Base-by-base conservation (phyloP, 2,888 invertebrate genomes). In the Auanema sp. region DNA sequence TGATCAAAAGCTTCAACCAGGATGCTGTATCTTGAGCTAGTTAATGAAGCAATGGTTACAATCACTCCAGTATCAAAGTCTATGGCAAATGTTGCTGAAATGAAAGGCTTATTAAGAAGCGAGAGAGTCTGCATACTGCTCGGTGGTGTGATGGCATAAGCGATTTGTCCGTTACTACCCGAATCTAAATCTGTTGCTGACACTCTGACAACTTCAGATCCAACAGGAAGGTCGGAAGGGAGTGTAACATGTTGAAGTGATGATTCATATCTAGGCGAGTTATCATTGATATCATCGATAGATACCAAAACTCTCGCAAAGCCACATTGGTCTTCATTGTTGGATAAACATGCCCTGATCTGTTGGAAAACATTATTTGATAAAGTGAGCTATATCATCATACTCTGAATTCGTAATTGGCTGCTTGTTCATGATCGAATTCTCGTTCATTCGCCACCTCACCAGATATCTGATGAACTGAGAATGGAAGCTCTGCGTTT, bases 241-340 rank as follows among this genome's bases (percentile, higher is more conserved):
- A 81, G 68, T 10, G 72, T 75, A 1, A 77, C 64, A 23, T 69
- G 66, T 25, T 73, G 61, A 3, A 65, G 58, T 12, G 65, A 59
- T 33, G 72, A 64, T 12, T 64, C 44, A 43, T 81, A 76, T 5
- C 60, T 55, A 11, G 81, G 81, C 2, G 76, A 14, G 51, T 81
- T 81, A 66, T 81, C 81, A 59, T 81, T 81, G 24, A 69, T 61
- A 59, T 81, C 81, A 8, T 68, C 68, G 1, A 81, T 73, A 23
- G 69, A 47, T 3, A 74, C 68, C 25, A 60, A 53, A 21, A 74
- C 62, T 23, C 43, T 55, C 47, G 65, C 49, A 12, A 57, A 58
- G 1, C 71, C 69, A 51, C 74, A 74, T 41, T 64, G 55, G 2
- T 63, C 58, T 8, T 51, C 51, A 33, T 44, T 33, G 41, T 66